Evolutionary conservation across 2,888 invertebrate genomes (phyloP).

Genomic region (Tipula unca): DNA sequence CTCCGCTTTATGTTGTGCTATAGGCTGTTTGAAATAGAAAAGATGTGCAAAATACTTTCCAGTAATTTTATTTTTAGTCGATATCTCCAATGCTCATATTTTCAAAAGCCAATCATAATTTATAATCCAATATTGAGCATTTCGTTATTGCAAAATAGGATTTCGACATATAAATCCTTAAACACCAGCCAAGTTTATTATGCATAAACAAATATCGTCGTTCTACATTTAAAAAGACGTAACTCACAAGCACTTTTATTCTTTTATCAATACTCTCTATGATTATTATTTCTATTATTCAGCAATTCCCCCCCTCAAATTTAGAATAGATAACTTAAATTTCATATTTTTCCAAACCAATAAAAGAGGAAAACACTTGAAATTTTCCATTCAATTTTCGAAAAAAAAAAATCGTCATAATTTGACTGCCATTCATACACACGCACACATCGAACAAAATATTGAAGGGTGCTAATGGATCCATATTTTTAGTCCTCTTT

Average conservation of each 20-base stretch:
- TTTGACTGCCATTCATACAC: neutral
- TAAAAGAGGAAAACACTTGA: neutral
- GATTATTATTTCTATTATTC: neutral
- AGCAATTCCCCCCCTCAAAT: neutral
- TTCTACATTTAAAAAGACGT: neutral
- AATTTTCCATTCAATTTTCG: neutral
- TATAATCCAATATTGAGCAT: neutral
- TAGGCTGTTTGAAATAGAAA: too few relatives aligned
- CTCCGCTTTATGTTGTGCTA: too few relatives aligned
- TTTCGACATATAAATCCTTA: neutral
- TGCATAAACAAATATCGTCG: neutral
- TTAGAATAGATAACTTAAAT: slow-evolving; percentile 4
- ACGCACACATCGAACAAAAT: neutral
- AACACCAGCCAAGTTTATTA: neutral
- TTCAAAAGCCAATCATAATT: neutral
- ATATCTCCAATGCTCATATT: too few relatives aligned
- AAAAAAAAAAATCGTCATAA: neutral
- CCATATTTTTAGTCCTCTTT: neutral
- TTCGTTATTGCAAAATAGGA: neutral
- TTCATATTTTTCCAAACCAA: neutral
- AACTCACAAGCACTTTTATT: neutral
- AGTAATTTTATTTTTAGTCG: too few relatives aligned
- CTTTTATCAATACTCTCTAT: neutral
- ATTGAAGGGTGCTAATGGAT: neutral
- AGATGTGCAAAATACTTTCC: too few relatives aligned